Evolutionary conservation across 2,888 invertebrate genomes (phyloP), one percentile per base, ranked within the genome.

Genomic region (Notodonta dromedarius): DNA sequence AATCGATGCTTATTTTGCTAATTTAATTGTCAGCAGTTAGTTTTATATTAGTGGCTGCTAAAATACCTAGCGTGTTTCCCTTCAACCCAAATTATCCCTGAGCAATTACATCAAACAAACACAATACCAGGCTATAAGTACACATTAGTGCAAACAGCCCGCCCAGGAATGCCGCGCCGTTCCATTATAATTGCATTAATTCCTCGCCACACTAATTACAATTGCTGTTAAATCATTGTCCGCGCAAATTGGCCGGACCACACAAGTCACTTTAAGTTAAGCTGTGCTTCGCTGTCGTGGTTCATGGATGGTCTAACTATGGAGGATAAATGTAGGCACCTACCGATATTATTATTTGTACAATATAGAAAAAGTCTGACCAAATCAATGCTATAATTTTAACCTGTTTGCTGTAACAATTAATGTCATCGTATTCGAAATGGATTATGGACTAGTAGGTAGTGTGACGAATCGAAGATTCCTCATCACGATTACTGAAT

Each of bases 151-250:
- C 71, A 74, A 73, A 73, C 71, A 74, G 59, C 39, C 56, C 64
- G 51, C 59, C 46, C 46, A 56, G 64, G 69, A 62, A 73, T 75
- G 62, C 73, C 62, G 55, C 60, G 69, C 66, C 60, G 66, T 75
- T 62, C 73, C 71, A 77, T 74, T 74, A 78, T 77, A 79, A 80
- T 80, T 82, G 74, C 77, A 73, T 77, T 79, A 78, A 78, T 74
- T 68, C 73, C 67, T 67, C 68, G 62, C 69, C 67, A 74, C 75
- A 79, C 79, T 79, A 78, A 81, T 81, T 80, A 79, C 79, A 74
- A 74, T 73, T 65, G 73, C 75, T 69, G 72, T 78, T 77, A 76
- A 77, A 79, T 80, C 79, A 79, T 79, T 76, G 82, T 79, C 75
- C 70, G 70, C 69, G 66, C 75, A 79, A 82, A 82, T 80, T 80